Percentiles rank a stretch among this genome's conserved stretches.
Conservation (phyloP, 2,888 invertebrate species). For the Pemphredon lugubris region DNA sequence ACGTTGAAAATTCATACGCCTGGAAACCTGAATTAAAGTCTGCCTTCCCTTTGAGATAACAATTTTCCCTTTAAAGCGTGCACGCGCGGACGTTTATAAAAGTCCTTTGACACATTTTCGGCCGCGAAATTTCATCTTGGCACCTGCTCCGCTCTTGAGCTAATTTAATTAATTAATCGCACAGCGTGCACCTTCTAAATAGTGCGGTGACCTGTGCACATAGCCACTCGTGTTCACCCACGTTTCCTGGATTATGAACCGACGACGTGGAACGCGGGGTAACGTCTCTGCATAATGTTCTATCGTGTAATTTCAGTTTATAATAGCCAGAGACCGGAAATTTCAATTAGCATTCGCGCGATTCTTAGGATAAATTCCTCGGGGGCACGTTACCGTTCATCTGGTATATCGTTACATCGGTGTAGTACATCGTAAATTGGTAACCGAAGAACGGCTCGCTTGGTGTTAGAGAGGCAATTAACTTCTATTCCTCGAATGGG, state of each 20-base stretch:
- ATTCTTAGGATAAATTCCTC: too few species aligned
- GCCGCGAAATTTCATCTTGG: not conserved
- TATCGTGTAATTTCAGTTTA: constrained; percentile 9
- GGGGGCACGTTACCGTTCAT: too few species aligned
- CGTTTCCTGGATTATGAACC: constrained; percentile 32
- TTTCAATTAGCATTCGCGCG: not conserved
- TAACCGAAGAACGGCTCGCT: too few species aligned
- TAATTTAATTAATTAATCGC: constrained; percentile 60
- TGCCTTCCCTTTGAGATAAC: too few species aligned
- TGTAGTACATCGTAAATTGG: too few species aligned
- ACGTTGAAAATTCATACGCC: too few species aligned
- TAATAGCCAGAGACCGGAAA: not conserved
- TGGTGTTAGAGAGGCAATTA: too few species aligned
- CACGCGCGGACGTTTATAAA: not conserved
- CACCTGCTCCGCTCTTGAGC: constrained; percentile 37
- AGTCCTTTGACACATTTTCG: not conserved
- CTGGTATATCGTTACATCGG: too few species aligned
- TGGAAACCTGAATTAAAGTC: too few species aligned
- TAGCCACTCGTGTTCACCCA: constrained; percentile 13
- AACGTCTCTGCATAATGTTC: constrained; percentile 5
- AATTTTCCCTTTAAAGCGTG: too few species aligned
- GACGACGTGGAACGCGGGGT: constrained; percentile 3
- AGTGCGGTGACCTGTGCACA: not conserved
- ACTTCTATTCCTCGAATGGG: too few species aligned
- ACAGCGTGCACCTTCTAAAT: constrained; percentile 27